phyloP scores from a whole-genome alignment of 2,888 invertebrate genomes.

The Diplolepis rosae region DNA sequence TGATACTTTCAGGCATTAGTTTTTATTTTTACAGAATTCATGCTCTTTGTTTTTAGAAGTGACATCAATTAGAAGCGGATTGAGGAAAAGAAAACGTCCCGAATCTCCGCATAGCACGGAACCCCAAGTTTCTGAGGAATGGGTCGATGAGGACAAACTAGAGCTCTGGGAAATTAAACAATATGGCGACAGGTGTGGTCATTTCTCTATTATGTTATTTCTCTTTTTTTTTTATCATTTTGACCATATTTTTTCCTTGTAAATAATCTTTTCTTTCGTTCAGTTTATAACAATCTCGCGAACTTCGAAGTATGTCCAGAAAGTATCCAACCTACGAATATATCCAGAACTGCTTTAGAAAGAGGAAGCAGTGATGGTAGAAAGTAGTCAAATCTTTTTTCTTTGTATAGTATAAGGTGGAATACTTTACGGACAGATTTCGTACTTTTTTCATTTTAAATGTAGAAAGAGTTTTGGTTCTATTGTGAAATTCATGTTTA shows the following conservation, averaged over 20 bases:
- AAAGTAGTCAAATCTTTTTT: too few species aligned
- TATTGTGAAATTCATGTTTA: neutral
- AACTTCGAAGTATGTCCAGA: too few species aligned
- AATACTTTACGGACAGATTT: too few species aligned
- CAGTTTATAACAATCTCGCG: too few species aligned
- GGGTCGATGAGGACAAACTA: conserved; percentile 96
- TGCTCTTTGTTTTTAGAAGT: conserved; percentile 80
- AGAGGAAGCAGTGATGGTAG: too few species aligned
- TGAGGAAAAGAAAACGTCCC: conserved; percentile 92
- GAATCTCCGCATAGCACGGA: conserved; percentile 96
- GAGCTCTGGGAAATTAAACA: conserved; percentile 98
- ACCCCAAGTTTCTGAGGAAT: conserved; percentile 95
- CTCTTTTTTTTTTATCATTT: neutral
- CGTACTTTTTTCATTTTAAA: too few species aligned
- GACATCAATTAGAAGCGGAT: conserved; percentile 93
- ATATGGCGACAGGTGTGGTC: conserved; percentile 86
- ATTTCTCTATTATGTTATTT: neutral
- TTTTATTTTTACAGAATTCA: conserved; percentile 1
- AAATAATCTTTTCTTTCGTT: neutral
- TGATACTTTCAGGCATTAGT: conserved; percentile 21
- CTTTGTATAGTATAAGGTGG: too few species aligned
- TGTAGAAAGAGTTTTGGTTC: too few species aligned
- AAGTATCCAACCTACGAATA: too few species aligned
- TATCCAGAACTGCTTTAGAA: too few species aligned
- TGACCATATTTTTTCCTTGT: neutral